Base-by-base conservation (phyloP, 2,888 invertebrate genomes). In the Epinotia demarniana region DNA sequence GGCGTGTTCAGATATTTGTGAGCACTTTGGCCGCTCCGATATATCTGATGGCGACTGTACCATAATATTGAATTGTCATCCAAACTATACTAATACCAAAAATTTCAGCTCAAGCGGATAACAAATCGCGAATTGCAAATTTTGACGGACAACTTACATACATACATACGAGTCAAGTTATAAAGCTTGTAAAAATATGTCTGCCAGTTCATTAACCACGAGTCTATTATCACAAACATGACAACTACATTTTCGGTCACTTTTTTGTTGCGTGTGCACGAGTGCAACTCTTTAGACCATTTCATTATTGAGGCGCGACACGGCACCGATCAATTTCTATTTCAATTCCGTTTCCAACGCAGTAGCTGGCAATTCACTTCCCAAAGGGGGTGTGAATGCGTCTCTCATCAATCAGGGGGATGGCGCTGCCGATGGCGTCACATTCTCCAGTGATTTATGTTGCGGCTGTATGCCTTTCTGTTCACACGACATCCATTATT, bases 391-490 rank as follows among this genome's bases (percentile, higher is more conserved):
- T 72, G 67, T 67, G 64, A 63, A 62, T 46, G 64, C 64, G 18
- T 3, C 33, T 33, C 43, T 67, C 72, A 75, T 75, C 75, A 75
- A 75, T 75, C 71, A 75, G 61, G 18, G 11, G 16, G 11, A 61
- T 71, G 43, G 46, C 66, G 61, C 61, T 62, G 61, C 53, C 67
- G 67, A 66, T 72, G 67, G n/a, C 70, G 60, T 63, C 73, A 55
- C 58, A 62, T 73, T 66, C 43, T 61, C 49, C 60, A 23, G 49
- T 75, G 75, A 75, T 75, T 75, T 75, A 75, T 75, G 75, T 57
- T 33, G 46, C 60, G 70, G 55, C 49, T 57, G 60, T 71, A 66
- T 71, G 46, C 33, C 66, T 72, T 72, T 67, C 67, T 72, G 49
- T 73, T 61, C 39, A 3, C 53, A 6, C 5, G 11, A 19, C 46